Percentiles rank a stretch among this genome's conserved stretches.
Evolutionary conservation across 1,140 invertebrate genomes (phyloP).

Genomic region (Ceratina japonica): DNA sequence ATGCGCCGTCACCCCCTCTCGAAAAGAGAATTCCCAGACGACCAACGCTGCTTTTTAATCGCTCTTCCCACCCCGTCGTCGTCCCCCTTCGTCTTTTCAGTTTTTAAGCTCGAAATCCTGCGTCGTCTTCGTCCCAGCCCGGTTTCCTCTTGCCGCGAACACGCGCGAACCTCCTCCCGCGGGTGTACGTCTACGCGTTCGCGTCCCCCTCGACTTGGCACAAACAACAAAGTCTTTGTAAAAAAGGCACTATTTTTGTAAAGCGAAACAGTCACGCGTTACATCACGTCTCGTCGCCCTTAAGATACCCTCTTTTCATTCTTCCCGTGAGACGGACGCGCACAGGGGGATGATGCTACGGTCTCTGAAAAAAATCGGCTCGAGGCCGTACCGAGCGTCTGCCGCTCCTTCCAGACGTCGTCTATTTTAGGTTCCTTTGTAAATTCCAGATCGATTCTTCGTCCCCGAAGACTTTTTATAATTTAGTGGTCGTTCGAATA

Average conservation of each 20-base stretch:
- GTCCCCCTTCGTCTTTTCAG: conserved; percentile 33
- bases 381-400: not conserved
- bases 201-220: conserved; percentile 62
- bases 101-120: too few species aligned
- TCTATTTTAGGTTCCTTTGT: too few species aligned
- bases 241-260: conserved; percentile 68
- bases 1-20: not conserved
- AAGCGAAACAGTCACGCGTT: conserved; percentile 62
- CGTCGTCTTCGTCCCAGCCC: not conserved
- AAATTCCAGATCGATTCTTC: too few species aligned
- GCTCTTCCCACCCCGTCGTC: not conserved
- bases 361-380: conserved; percentile 1
- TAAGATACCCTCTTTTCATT: not conserved
- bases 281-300: conserved; percentile 25
- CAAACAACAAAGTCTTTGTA: conserved; percentile 66
- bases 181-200: conserved; percentile 17
- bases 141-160: conserved; percentile 2
- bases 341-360: not conserved
- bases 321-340: not conserved
- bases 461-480: too few species aligned
- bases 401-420: too few species aligned
- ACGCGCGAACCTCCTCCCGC: conserved; percentile 16
- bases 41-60: conserved; percentile 8
- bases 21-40: not conserved
- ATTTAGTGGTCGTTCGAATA: not conserved